Base-by-base conservation (phyloP, 1,140 invertebrate genomes). In the Drosophila neocordata region DNA sequence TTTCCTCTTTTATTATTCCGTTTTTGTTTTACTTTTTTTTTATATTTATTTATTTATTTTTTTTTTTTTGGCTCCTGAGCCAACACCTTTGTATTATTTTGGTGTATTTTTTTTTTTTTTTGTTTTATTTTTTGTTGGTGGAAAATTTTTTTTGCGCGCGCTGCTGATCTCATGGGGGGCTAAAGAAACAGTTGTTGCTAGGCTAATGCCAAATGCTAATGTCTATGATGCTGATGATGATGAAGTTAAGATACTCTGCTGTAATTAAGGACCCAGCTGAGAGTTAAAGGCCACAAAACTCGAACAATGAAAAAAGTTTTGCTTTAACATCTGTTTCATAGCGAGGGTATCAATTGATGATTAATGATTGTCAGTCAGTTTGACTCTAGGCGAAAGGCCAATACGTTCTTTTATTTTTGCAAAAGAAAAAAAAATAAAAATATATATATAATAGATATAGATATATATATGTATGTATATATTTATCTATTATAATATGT, bases 381-480 rank as follows among this genome's bases (percentile, higher is more conserved):
- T 48, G 18, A 8, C 37, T 38, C 12, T 48, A 48, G 41, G 15
- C 41, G 41, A 48, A 48, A 48, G 71, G 61, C 41, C 41, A 48
- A 48, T 48, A 20, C 41, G 41, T 48, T 48, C 41, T 48, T 20
- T 48, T 4, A 4, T 7, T 24, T 55, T 84, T 83, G 76, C 79
- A 73, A 83, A 84, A 84, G 75, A 63, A 84, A 59, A 31, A 31
- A 31, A 31, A 31, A 31, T 6, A 31, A 31, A 6, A 31, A 31
- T 6, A 5, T 5, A 31, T 6, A 31, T 31, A 4, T 24, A 24
- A 4, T 24, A 24, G 1, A 24, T 24, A 24, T 24, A 24, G 4
- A 4, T 24, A 24, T 24, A 24, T n/a, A n/a, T n/a, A n/a, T n/a
- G n/a, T n/a, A n/a, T n/a, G n/a, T 24, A 4, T 31, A 31, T 6